Conservation (phyloP, 1,140 invertebrate genomes). For the Nasonia vitripennis region DNA sequence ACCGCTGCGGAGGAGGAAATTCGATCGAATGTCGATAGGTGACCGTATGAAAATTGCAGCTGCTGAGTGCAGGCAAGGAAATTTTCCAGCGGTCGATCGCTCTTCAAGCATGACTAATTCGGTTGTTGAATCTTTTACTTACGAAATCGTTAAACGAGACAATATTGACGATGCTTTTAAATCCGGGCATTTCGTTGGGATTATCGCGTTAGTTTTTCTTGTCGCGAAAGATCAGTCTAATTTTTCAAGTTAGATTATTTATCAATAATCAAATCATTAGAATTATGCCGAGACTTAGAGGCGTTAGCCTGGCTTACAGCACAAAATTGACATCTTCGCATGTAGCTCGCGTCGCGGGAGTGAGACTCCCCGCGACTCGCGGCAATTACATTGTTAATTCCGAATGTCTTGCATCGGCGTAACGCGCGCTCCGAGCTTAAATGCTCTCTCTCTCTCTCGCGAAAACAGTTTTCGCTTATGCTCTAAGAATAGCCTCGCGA, state of each 20-base stretch:
- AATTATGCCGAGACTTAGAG: background rate
- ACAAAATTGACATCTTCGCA: too few relatives aligned
- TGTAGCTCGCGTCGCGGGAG: too few relatives aligned
- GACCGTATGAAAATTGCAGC: background rate
- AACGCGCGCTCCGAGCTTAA: background rate
- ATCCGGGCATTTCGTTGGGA: too few relatives aligned
- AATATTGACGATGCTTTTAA: too few relatives aligned
- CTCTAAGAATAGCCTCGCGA: background rate
- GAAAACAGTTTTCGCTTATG: background rate
- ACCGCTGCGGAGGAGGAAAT: background rate
- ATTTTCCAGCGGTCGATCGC: too few relatives aligned
- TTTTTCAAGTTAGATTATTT: too few relatives aligned
- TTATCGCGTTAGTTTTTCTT: too few relatives aligned
- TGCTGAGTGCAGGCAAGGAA: background rate
- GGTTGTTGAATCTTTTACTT: too few relatives aligned
- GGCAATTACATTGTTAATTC: background rate
- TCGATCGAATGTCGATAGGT: background rate
- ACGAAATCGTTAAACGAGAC: too few relatives aligned
- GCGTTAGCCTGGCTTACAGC: background rate
- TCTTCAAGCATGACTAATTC: too few relatives aligned
- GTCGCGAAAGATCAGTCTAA: too few relatives aligned
- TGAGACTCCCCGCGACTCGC: too few relatives aligned
- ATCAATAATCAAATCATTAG: background rate
- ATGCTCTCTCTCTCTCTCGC: background rate
- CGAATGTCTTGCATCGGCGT: background rate